Evolutionary conservation across 2,113 vertebrate species (phyloP), one percentile per base, ranked within the genome.

Genomic region (Puma concolor): DNA sequence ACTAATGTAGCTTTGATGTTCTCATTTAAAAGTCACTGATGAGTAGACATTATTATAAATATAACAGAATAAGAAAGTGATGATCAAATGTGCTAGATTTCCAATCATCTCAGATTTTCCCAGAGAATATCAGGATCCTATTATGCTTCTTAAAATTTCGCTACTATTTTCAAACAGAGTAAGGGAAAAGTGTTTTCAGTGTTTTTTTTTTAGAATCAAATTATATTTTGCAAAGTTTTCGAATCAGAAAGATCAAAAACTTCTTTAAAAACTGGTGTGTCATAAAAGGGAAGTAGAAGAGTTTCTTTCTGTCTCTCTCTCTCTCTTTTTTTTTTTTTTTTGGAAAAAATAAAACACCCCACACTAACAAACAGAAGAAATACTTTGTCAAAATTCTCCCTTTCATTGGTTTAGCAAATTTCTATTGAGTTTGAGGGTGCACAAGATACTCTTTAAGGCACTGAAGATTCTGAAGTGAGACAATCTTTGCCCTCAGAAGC

Each of bases 121-220:
- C 60, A 84, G 72, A 84, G 29, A 86, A 27, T 64, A 80, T 44
- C 33, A 91, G 81, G 19, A 85, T 11, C 8, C 44, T 44, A 66
- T 48, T 60, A 27, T 54, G 33, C 31, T 94, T 72, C 33, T 91
- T 72, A 44, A 16, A 66, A 85, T 87, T 76, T 41, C 54, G 10
- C 72, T 90, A 41, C 17, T 93, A 36, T 88, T 94, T 95, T 94
- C 21, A 76, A 95, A 72, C 13, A 97, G 15, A 29, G 4, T 71
- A 69, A 90, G 95, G 23, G 2, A 44, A 77, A 63, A 38, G 16
- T 11, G 19, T 60, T 81, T 83, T 87, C n/a, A 94, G 69, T 81
- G n/a, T 71, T 74, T 71, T 79, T 69, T 66, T 85, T 88, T 41
- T 5, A 48, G 17, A 79, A 63, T 84, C 23, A 84, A 76, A 80